phyloP scores from a whole-genome alignment of 2,888 invertebrate species.

The Diloba caeruleocephala region DNA sequence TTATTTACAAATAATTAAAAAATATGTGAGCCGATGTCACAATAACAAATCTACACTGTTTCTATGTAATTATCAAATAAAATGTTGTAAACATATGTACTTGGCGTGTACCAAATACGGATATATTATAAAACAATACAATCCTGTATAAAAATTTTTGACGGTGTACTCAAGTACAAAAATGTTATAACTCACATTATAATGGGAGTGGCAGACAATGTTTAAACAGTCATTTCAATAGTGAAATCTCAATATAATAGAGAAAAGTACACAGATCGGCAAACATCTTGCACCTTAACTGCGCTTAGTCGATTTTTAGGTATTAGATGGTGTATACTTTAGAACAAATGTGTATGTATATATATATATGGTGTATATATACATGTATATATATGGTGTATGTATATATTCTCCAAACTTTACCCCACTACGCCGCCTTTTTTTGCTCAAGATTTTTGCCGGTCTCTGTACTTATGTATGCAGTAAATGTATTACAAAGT shows the following conservation, averaged over 20 bases:
- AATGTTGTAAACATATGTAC: constrained; percentile 57
- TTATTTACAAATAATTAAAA: constrained; percentile 83
- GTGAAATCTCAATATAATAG: constrained; percentile 15
- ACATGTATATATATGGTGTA: no score
- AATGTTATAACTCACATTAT: constrained; percentile 30
- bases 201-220: constrained; percentile 14
- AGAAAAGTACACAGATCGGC: constrained; percentile 14
- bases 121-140: constrained; percentile 37
- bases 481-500: constrained; percentile 12
- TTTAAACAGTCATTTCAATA: constrained; percentile 6
- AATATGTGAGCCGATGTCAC: constrained; percentile 71
- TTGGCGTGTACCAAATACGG: constrained; percentile 41
- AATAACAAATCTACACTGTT: constrained; percentile 73
- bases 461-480: no score
- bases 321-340: no score
- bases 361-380: no score
- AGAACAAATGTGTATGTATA: no score
- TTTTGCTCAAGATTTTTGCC: no score
- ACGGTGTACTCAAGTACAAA: constrained; percentile 34
- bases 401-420: no score
- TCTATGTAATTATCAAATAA: constrained; percentile 48
- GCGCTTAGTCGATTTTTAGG: no score
- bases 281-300: no score
- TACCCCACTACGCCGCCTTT: no score
- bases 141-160: constrained; percentile 29